Conservation (phyloP, 2,797 vertebrate species). For the Dryobates pubescens region DNA sequence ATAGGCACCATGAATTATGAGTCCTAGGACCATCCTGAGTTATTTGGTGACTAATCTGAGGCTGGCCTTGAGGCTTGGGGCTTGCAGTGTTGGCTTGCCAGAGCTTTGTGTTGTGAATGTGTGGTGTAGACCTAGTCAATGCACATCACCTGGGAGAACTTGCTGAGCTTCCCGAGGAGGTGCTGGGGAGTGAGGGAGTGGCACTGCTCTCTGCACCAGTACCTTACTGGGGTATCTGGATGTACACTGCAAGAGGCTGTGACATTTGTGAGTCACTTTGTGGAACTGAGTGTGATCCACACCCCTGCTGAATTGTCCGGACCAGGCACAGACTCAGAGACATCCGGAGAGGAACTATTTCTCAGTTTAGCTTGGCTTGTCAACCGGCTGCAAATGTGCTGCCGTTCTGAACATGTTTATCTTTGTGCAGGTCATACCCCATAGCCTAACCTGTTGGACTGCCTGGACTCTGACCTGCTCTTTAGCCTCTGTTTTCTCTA, state of each 20-base stretch:
- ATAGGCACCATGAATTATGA: constrained; percentile 17
- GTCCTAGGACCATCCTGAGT: constrained; percentile 40
- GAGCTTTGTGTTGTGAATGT: not conserved
- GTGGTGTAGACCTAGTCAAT: not conserved
- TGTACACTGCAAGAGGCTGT: not conserved
- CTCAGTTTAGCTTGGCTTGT: not conserved
- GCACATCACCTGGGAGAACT: not conserved
- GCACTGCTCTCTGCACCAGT: constrained; percentile 47
- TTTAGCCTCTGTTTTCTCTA: not conserved
- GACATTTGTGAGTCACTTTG: constrained; percentile 39
- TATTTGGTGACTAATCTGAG: constrained; percentile 44
- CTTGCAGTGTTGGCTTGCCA: not conserved
- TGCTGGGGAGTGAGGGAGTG: constrained; percentile 46
- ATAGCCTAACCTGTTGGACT: not conserved
- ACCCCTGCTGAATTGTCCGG: constrained; percentile 9
- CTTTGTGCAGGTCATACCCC: not conserved
- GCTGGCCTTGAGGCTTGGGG: constrained; percentile 2
- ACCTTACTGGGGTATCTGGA: not conserved
- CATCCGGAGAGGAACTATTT: not conserved
- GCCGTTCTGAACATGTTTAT: not conserved
- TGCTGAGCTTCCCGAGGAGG: not conserved
- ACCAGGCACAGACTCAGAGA: not conserved
- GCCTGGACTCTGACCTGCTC: not conserved
- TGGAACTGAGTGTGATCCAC: constrained; percentile 14
- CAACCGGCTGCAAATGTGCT: not conserved